A percentile compares a stretch with the other conserved stretches of the same genome.
These are phyloP conservation scores for Symphodus melops DNA, from an alignment of 2,113 vertebrate species.

Conservation along the genomic window DNA sequence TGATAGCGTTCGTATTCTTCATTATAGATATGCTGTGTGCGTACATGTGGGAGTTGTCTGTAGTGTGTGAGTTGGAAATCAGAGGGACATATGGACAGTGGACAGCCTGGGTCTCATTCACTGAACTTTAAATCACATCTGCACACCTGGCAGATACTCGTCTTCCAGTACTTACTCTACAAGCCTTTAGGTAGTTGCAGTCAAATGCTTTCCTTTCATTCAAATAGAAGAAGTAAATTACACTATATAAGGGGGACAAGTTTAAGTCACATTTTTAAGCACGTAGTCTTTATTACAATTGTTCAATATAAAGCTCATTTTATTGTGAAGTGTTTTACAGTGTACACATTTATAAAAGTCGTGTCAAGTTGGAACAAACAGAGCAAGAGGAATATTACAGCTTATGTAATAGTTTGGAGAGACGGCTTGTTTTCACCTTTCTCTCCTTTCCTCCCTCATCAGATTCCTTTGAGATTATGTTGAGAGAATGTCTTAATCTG, in stretches of 20 bases:
- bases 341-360: too few relatives aligned
- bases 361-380: background rate
- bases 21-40: background rate
- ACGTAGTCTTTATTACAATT: background rate
- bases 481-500: background rate
- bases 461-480: background rate
- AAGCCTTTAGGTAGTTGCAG: background rate
- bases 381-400: background rate
- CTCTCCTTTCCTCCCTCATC: background rate
- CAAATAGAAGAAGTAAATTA: too few relatives aligned
- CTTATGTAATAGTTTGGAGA: background rate
- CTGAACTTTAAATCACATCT: conserved; percentile 66
- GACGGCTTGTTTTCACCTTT: background rate
- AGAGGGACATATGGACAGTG: conserved; percentile 63
- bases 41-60: conserved; percentile 49
- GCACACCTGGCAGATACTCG: conserved; percentile 49
- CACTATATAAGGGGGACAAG: too few relatives aligned
- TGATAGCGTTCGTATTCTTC: background rate
- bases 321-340: too few relatives aligned
- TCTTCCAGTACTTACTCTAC: conserved; percentile 19
- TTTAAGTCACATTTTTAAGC: too few relatives aligned
- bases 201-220: background rate
- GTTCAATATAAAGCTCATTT: background rate
- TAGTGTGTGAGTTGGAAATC: conserved; percentile 33
- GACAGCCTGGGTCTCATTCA: conserved; percentile 33